Conservation (phyloP, 2,113 vertebrate species). For the Atractosteus spatula region DNA sequence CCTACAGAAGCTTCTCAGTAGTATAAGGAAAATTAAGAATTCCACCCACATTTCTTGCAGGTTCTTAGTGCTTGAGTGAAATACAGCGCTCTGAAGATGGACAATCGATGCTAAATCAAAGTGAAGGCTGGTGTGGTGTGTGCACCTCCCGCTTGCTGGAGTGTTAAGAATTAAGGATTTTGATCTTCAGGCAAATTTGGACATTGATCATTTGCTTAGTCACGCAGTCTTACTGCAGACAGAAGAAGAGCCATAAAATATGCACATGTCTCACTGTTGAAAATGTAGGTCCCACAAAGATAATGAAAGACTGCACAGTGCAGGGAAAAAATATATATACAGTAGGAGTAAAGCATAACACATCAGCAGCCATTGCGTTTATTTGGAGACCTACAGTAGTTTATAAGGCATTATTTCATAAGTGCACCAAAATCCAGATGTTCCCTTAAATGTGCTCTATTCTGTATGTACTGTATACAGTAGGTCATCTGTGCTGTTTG, state of each 20-base stretch:
- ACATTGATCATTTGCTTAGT: constrained; percentile 47
- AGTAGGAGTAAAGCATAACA: constrained; percentile 43
- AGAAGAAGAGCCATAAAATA: constrained; percentile 68
- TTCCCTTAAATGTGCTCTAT: too few species aligned
- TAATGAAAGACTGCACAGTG: constrained; percentile 13
- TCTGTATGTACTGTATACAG: too few species aligned
- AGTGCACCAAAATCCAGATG: too few species aligned
- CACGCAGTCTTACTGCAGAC: constrained; percentile 39
- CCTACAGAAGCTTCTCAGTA: neutral
- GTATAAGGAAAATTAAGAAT: constrained; percentile 39
- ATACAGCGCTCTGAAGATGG: constrained; percentile 63
- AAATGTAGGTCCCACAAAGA: neutral
- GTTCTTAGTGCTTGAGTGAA: constrained; percentile 61
- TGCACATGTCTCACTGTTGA: constrained; percentile 35
- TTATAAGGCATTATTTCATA: too few species aligned
- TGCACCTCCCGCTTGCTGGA: constrained; percentile 66
- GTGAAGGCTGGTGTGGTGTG: constrained; percentile 57
- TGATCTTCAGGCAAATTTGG: constrained; percentile 53
- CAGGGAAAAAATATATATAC: constrained; percentile 33
- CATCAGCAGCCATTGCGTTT: constrained; percentile 55
- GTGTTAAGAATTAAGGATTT: constrained; percentile 50
- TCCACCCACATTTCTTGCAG: constrained; percentile 34
- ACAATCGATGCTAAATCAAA: constrained; percentile 64
- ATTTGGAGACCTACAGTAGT: neutral
- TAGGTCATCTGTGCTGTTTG: too few species aligned